Evolutionary conservation across 2,113 vertebrate species (phyloP), one percentile per base, ranked within the genome.

Genomic region (Ardeotis arabs): DNA sequence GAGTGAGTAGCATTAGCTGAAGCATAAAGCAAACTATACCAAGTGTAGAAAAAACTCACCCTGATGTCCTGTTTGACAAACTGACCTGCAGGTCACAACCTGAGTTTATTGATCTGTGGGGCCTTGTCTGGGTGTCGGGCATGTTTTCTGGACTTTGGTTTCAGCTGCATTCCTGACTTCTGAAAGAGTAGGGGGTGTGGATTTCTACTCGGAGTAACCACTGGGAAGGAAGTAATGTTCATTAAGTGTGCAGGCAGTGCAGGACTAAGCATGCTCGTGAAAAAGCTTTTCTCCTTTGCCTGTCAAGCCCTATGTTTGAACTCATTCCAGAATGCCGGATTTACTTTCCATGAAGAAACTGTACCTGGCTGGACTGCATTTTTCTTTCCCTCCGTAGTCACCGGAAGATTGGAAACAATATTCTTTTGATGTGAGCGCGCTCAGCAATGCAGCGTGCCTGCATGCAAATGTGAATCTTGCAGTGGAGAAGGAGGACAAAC

Each of bases 201-300:
- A 97, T 97, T 98, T 97, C 94, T 97, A 93, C 96, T 96, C 76
- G 96, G 97, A 97, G 97, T 82, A 98, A 96, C 97, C 97, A 98
- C 98, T 98, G 98, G 98, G 98, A 98, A 99, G 98, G 98, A 99
- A 99, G 98, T 98, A 97, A 98, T 98, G 98, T 98, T 98, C 98
- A 98, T 98, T 98, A 97, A 98, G 97, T 95, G 97, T 95, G 98
- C 98, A 98, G 97, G 98, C 98, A 75, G 98, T 95, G 97, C 95
- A 22, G 97, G 97, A 97, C 97, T 98, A 98, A 97, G 98, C 98
- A 98, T 98, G 98, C 98, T 98, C 98, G 98, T 97, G 98, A 90
- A 95, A 97, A 97, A 97, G 76, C 89, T 96, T 81, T 96, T 91
- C 96, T 97, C 77, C 85, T 89, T 88, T 96, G 96, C 98, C 97